These are phyloP conservation scores for Papilio xuthus DNA, from an alignment of 1,140 invertebrate genomes.

Conservation along the genomic window DNA sequence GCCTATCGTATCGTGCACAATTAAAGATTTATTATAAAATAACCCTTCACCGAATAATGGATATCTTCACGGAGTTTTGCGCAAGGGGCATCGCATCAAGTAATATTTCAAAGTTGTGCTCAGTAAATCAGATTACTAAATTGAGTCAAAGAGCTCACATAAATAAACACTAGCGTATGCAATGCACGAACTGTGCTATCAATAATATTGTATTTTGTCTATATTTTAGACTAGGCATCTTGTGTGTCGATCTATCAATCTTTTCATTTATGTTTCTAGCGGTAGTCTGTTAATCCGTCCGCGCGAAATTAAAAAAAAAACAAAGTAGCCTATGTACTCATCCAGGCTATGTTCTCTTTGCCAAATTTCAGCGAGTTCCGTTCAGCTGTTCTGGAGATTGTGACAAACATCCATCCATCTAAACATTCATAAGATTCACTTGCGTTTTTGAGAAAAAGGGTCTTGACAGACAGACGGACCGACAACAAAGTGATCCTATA, in stretches of 20 bases:
- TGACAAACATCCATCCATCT: too few species aligned
- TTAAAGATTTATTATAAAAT: slow-evolving; percentile 40
- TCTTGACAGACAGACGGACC: too few species aligned
- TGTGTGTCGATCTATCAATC: background rate
- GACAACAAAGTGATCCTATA: too few species aligned
- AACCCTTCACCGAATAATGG: slow-evolving; percentile 34
- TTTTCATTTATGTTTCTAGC: background rate
- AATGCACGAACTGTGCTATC: slow-evolving; percentile 64
- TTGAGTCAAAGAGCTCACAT: slow-evolving; percentile 62
- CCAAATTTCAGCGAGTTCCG: too few species aligned
- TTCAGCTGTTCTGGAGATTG: too few species aligned
- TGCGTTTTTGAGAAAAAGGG: too few species aligned
- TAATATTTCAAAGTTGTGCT: slow-evolving; percentile 51
- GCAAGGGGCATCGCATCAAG: slow-evolving; percentile 42
- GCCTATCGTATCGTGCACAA: slow-evolving; percentile 32
- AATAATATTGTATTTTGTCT: slow-evolving; percentile 28
- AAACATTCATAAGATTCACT: too few species aligned
- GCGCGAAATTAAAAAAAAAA: too few species aligned
- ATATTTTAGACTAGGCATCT: background rate
- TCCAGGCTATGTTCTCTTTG: too few species aligned
- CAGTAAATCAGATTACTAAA: slow-evolving; percentile 70
- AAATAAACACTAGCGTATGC: slow-evolving; percentile 64
- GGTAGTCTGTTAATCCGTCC: too few species aligned
- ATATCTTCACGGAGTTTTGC: slow-evolving; percentile 38
- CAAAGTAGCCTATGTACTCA: too few species aligned